Evolutionary conservation across 1,140 invertebrate species (phyloP).

Genomic region (Scaptomyza graminum): DNA sequence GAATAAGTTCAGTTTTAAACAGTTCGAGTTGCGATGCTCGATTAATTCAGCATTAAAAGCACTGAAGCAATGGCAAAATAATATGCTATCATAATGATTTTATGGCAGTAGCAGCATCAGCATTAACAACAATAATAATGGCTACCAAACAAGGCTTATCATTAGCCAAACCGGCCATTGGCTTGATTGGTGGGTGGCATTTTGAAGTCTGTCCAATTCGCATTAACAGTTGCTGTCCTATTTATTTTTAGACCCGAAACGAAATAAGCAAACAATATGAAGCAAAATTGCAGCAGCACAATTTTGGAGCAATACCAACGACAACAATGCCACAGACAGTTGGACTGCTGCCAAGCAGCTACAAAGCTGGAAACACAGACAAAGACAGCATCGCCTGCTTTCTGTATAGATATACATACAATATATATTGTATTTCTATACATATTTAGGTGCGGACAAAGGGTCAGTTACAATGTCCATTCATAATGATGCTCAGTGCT

Average conservation of each 20-base stretch:
- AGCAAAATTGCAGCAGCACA: conserved; percentile 70
- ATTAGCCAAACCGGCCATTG: conserved; percentile 68
- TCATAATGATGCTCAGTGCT: conserved; percentile 44
- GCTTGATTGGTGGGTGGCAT: conserved; percentile 58
- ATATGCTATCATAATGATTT: conserved; percentile 70
- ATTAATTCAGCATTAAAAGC: conserved; percentile 68
- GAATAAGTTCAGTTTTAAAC: conserved; percentile 62
- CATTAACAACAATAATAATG: conserved; percentile 37
- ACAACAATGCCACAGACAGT: conserved; percentile 52
- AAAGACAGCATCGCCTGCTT: conserved; percentile 13
- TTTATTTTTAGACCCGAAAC: conserved; percentile 71
- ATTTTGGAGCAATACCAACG: conserved; percentile 21
- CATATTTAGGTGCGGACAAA: conserved; percentile 4
- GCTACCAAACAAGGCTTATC: conserved; percentile 73
- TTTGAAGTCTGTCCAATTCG: conserved; percentile 16
- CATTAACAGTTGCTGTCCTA: conserved; percentile 26
- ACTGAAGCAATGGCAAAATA: conserved; percentile 71
- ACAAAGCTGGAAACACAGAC: conserved; percentile 18
- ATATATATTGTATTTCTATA: not conserved
- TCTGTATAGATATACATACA: not conserved
- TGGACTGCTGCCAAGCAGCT: conserved; percentile 65
- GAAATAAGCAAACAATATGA: conserved; percentile 77
- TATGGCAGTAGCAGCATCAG: conserved; percentile 44
- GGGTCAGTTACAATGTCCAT: conserved; percentile 26
- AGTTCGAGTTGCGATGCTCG: conserved; percentile 44